Evolutionary conservation across 2,113 vertebrate genomes (phyloP), one percentile per base, ranked within the genome.

Genomic region (Amphiprion percula): DNA sequence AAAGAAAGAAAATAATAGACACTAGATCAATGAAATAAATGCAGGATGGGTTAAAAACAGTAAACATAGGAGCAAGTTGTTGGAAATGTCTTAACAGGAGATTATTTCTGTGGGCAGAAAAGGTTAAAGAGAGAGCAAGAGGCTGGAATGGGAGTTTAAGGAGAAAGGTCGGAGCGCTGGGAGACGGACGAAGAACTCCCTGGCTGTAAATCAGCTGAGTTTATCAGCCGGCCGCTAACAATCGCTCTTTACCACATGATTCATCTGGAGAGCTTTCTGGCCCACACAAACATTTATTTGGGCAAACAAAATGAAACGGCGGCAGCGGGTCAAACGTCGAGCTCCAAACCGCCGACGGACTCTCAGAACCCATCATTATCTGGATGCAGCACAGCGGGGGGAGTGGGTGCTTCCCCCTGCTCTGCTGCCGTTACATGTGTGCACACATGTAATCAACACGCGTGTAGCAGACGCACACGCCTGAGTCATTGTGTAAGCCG

Each of bases 211-310:
- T 89, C 85, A 83, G 65, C n/a, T 6, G 69, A 53, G 64, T 79
- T 75, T 65, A 77, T 65, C 66, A 78, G 67, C 73, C 33, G 17
- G 17, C 16, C 33, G 68, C 73, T 62, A 82, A 86, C 85, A 79
- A 65, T 74, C 41, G 69, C 74, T 84, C 70, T 87, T 77, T 83
- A 79, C 49, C 82, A 80, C 74, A 80, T 87, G 83, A 90, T 79
- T 88, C 83, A 90, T 88, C 77, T 87, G 37, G 49, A 89, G 87
- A 77, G 84, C 68, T 85, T 90, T 87, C 7, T 41, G 74, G 72
- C 82, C 79, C 85, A 80, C 74, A 59, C 83, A 79, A 85, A 85
- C 87, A 80, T 90, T 89, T 89, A 82, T 88, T 84, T 79, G 76
- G 77, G 58, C 82, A 84, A 87, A 84, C 76, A 86, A 82, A 84